These are phyloP conservation scores for Thamnaconus septentrionalis DNA, from an alignment of 2,113 vertebrate genomes.

Conservation along the genomic window DNA sequence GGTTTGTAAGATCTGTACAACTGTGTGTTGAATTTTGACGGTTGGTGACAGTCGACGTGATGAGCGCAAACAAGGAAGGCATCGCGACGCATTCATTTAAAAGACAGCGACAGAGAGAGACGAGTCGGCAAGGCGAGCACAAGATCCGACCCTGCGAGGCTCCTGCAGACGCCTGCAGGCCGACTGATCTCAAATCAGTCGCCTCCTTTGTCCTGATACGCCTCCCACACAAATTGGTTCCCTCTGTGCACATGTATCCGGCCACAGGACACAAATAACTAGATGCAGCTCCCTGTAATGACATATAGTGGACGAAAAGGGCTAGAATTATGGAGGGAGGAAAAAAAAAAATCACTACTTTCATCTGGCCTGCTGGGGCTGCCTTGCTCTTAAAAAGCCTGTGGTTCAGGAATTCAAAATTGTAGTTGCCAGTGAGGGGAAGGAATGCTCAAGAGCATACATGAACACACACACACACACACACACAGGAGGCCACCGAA, in stretches of 20 bases:
- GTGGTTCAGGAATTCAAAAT: slow-evolving; percentile 46
- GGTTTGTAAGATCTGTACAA: no score
- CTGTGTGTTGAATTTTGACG: no score
- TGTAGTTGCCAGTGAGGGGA: slow-evolving; percentile 32
- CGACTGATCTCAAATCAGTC: slow-evolving; percentile 57
- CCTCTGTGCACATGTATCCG: slow-evolving; percentile 74
- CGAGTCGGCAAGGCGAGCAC: no score
- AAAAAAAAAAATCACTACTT: slow-evolving; percentile 60
- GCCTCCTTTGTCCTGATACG: slow-evolving; percentile 53
- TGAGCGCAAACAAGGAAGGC: no score
- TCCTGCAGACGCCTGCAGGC: slow-evolving; percentile 41
- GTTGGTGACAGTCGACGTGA: no score
- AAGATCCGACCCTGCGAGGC: neutral
- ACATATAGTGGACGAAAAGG: slow-evolving; percentile 72
- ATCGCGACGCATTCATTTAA: no score
- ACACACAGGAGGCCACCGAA: slow-evolving; percentile 16
- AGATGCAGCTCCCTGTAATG: slow-evolving; percentile 74
- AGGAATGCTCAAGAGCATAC: slow-evolving; percentile 29
- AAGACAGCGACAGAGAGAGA: no score
- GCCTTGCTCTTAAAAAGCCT: slow-evolving; percentile 51
- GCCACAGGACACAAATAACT: slow-evolving; percentile 79
- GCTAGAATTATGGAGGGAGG: slow-evolving; percentile 70
- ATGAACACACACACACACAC: slow-evolving; percentile 36
- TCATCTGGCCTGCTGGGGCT: slow-evolving; percentile 63
- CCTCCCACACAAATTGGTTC: slow-evolving; percentile 74